Percentiles rank a stretch among this genome's conserved stretches.
Evolutionary conservation across 2,113 vertebrate genomes (phyloP).

Genomic region (rabbit (Oryctolagus cuniculus)): DNA sequence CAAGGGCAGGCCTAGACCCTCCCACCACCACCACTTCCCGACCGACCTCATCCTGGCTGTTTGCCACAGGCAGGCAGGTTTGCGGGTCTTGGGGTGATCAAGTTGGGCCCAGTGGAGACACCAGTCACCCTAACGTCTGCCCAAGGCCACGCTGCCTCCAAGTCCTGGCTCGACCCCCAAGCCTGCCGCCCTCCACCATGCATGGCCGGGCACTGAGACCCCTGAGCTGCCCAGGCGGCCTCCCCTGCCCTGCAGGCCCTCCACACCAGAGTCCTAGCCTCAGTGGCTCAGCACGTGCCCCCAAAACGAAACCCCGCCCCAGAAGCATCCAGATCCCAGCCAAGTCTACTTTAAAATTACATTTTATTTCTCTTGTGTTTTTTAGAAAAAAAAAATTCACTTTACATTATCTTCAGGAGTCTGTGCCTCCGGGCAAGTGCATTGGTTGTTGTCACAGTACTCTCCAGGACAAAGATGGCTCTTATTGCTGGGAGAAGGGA

Average conservation of each 20-base stretch:
- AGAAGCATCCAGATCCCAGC: conserved; percentile 72
- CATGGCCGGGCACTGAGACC: background rate
- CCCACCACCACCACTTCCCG: too few species aligned
- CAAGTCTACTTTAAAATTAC: conserved; percentile 85
- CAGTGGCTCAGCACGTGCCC: background rate
- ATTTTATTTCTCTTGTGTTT: conserved; percentile 87
- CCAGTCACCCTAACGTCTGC: too few species aligned
- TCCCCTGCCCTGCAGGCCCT: background rate
- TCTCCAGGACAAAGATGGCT: conserved; percentile 79
- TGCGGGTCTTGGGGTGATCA: too few species aligned
- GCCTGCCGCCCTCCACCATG: background rate
- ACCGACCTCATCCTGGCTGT: rapidly evolving
- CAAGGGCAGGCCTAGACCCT: background rate
- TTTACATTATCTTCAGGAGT: conserved; percentile 84
- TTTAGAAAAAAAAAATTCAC: conserved; percentile 81
- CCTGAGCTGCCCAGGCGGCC: background rate
- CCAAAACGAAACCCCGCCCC: rapidly evolving
- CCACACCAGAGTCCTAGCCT: background rate
- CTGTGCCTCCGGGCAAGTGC: conserved; percentile 78
- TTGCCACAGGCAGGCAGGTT: rapidly evolving
- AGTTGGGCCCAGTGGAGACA: too few species aligned
- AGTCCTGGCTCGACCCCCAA: background rate
- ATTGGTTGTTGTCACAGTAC: conserved; percentile 87
- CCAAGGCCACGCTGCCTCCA: background rate
- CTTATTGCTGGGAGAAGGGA: conserved; percentile 85